These are phyloP conservation scores for Morpho deidamia DNA, from an alignment of 2,888 invertebrate species.

Conservation along the genomic window DNA sequence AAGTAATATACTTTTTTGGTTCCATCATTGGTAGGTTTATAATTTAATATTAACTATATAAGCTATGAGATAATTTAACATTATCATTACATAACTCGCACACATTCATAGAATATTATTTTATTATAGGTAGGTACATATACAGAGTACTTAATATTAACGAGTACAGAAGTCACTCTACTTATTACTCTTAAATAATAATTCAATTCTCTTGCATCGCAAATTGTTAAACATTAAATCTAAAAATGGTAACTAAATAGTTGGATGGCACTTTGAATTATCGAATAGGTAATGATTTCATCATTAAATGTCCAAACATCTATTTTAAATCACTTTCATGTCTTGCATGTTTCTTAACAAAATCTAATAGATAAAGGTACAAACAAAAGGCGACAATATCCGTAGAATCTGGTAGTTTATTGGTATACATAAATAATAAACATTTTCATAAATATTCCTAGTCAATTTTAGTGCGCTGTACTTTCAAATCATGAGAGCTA, in stretches of 20 bases:
- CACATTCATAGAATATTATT: too few species aligned
- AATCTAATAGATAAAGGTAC: slow-evolving; percentile 12
- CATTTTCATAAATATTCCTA: too few species aligned
- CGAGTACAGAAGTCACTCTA: too few species aligned
- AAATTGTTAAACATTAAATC: slow-evolving; percentile 61
- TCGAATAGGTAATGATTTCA: slow-evolving; percentile 20
- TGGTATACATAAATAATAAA: too few species aligned
- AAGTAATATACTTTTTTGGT: slow-evolving; percentile 56
- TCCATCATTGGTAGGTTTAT: slow-evolving; percentile 55
- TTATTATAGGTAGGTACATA: too few species aligned
- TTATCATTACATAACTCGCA: too few species aligned
- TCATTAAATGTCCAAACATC: slow-evolving; percentile 33
- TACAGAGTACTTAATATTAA: too few species aligned
- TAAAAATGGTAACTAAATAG: slow-evolving; percentile 54
- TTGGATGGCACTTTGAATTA: slow-evolving; percentile 61
- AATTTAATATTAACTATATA: slow-evolving; percentile 45
- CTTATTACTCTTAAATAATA: slow-evolving; percentile 34
- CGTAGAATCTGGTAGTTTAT: background rate
- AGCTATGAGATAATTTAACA: too few species aligned
- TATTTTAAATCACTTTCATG: slow-evolving; percentile 69
- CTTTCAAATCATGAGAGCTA: too few species aligned
- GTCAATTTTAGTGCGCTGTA: too few species aligned
- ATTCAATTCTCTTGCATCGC: slow-evolving; percentile 78
- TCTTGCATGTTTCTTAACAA: slow-evolving; percentile 48
- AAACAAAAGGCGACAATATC: background rate